Evolutionary conservation across 2,113 vertebrate species (phyloP).

Genomic region (Amblyopsis rosae): DNA sequence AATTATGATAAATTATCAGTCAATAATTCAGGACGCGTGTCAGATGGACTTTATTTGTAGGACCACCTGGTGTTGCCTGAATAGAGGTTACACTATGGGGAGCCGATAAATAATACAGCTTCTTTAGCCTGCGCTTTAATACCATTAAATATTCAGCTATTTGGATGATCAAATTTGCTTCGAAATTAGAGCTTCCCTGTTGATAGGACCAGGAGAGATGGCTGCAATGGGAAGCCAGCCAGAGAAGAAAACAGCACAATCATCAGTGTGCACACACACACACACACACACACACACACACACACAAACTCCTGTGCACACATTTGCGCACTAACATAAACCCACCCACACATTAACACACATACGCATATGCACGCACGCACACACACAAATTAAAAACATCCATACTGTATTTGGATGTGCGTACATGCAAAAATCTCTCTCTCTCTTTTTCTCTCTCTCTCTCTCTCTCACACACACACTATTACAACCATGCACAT

Average conservation of each 20-base stretch:
- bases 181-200: conserved; percentile 74
- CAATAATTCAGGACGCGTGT: conserved; percentile 73
- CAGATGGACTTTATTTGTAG: conserved; percentile 62
- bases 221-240: conserved; percentile 50
- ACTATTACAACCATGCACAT: conserved; percentile 15
- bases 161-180: conserved; percentile 77
- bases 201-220: conserved; percentile 59
- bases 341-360: conserved; percentile 13
- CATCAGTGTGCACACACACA: conserved; percentile 18
- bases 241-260: conserved; percentile 14
- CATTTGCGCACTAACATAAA: conserved; percentile 5
- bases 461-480: conserved; percentile 16
- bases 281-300: conserved; percentile 21
- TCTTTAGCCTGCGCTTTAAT: conserved; percentile 69
- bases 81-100: conserved; percentile 57
- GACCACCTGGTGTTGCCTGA: conserved; percentile 69
- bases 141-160: conserved; percentile 81
- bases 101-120: conserved; percentile 77
- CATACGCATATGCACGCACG: background rate
- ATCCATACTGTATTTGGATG: conserved; percentile 12
- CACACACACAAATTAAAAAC: background rate
- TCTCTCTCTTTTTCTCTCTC: conserved; percentile 13
- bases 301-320: conserved; percentile 21
- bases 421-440: background rate
- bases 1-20: conserved; percentile 80